phyloP scores from a whole-genome alignment of 2,797 vertebrate genomes.

The Sandelia bainsii region DNA sequence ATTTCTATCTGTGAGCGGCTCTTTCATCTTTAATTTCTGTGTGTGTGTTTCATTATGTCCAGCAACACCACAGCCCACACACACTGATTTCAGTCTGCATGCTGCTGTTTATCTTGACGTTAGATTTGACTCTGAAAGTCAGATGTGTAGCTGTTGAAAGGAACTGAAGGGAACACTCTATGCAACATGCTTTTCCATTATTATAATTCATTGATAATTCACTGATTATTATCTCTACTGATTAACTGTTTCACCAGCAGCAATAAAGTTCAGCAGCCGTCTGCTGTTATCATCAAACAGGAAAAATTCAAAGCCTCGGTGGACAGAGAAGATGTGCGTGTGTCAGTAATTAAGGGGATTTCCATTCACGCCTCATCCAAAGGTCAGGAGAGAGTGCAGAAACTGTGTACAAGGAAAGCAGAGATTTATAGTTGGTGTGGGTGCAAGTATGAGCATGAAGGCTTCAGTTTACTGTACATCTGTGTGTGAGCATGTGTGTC shows the following conservation, averaged over 20 bases:
- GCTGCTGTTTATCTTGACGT: neutral
- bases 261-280: constrained; percentile 38
- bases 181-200: neutral
- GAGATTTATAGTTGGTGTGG: neutral
- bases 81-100: neutral
- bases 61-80: neutral
- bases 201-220: neutral
- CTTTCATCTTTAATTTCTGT: neutral
- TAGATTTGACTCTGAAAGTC: neutral
- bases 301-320: constrained; percentile 52
- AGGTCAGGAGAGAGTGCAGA: neutral
- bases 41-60: neutral
- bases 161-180: neutral
- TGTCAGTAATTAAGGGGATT: constrained; percentile 25
- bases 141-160: neutral
- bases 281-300: constrained; percentile 53
- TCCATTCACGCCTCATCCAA: constrained; percentile 24
- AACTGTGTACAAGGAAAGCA: neutral
- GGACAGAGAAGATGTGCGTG: constrained; percentile 25
- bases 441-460: neutral
- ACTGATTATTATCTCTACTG: constrained; percentile 27
- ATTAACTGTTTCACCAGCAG: constrained; percentile 32
- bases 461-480: neutral
- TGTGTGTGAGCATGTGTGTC: constrained; percentile 9
- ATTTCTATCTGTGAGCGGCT: neutral